These are phyloP conservation scores for Mesochorus sp. DNA, from an alignment of 2,888 invertebrate species.

Conservation along the genomic window DNA sequence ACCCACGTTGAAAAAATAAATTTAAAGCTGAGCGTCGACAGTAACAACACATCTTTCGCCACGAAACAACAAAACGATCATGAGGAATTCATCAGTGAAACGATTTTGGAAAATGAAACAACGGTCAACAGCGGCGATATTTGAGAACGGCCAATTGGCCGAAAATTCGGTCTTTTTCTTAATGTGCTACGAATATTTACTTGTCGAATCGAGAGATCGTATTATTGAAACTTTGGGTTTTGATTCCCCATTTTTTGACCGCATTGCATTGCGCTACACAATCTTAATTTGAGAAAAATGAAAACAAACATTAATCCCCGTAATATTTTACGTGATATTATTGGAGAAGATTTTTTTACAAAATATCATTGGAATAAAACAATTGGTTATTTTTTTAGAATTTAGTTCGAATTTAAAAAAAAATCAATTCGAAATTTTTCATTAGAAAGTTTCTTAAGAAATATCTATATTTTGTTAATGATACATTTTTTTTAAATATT, in stretches of 20 bases:
- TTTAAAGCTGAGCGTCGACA: conserved; percentile 68
- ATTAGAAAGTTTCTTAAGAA: neutral
- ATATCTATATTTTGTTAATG: no score
- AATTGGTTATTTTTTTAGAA: neutral
- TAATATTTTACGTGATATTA: neutral
- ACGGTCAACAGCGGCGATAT: conserved; percentile 69
- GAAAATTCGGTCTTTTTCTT: conserved; percentile 66
- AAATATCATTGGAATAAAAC: neutral
- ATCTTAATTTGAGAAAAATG: no score
- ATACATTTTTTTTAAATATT: neutral
- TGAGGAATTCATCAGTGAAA: conserved; percentile 70
- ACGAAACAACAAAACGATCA: conserved; percentile 66
- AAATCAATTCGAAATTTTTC: conserved; percentile 6
- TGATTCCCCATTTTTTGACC: conserved; percentile 6
- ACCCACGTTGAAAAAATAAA: conserved; percentile 79
- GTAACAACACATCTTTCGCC: conserved; percentile 65
- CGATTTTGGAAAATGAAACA: conserved; percentile 67
- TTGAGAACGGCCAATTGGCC: conserved; percentile 71
- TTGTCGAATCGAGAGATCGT: conserved; percentile 70
- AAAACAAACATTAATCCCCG: no score
- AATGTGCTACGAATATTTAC: conserved; percentile 73
- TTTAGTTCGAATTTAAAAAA: neutral
- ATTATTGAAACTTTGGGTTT: conserved; percentile 38
- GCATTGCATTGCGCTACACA: neutral
- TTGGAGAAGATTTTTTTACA: neutral